phyloP scores from a whole-genome alignment of 2,888 invertebrate genomes.

The Neria commutata region DNA sequence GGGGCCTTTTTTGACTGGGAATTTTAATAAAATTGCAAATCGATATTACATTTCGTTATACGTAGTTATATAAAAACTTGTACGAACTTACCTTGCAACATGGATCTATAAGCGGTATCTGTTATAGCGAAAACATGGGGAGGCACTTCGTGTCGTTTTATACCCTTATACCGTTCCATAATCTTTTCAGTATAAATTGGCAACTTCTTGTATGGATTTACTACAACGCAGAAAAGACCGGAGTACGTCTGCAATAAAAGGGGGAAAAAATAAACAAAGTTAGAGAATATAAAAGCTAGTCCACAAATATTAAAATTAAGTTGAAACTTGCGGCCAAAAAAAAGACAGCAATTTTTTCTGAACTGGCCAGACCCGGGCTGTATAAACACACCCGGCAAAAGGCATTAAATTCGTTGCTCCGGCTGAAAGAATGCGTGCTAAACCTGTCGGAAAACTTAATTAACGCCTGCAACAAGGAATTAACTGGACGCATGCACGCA shows the following conservation, averaged over 20 bases:
- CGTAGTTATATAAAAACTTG: too few relatives aligned
- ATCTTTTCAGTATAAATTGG: constrained; percentile 99
- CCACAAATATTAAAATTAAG: not conserved
- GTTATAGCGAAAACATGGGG: constrained; percentile 99
- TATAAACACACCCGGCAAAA: too few relatives aligned
- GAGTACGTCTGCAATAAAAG: constrained; percentile 90
- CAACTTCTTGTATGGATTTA: constrained; percentile 98
- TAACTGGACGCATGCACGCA: not conserved
- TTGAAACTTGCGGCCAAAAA: too few relatives aligned
- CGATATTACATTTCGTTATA: too few relatives aligned
- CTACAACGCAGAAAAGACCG: constrained; percentile 99
- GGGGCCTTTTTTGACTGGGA: too few relatives aligned
- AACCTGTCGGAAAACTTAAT: too few relatives aligned
- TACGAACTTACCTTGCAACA: constrained; percentile 93
- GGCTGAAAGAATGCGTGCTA: too few relatives aligned
- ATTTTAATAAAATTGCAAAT: too few relatives aligned
- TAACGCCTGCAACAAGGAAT: not conserved
- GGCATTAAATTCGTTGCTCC: too few relatives aligned
- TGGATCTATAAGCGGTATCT: constrained; percentile 97
- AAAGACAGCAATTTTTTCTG: too few relatives aligned
- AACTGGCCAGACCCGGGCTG: too few relatives aligned
- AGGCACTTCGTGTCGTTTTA: constrained; percentile 98
- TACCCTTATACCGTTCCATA: constrained; percentile 99
- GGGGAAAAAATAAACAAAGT: not conserved
- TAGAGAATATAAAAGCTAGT: not conserved